These are phyloP conservation scores for Ianthella basta DNA, from an alignment of 37 sponge, comb jelly and placozoan genomes.

Conservation along the genomic window DNA sequence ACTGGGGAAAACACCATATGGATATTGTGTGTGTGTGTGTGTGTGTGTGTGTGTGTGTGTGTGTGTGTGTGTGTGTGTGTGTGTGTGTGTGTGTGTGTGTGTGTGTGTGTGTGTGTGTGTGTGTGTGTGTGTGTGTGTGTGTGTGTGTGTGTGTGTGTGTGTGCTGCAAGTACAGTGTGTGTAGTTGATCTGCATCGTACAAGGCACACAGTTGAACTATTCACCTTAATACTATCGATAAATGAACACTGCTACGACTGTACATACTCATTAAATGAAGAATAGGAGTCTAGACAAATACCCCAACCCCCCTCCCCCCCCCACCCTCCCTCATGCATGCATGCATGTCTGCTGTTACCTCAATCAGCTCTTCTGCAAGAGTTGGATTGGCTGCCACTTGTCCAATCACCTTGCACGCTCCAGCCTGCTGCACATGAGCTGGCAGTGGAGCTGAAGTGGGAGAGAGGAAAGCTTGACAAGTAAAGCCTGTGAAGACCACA, in stretches of 20 bases:
- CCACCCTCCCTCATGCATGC: no score
- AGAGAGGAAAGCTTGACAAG: not conserved
- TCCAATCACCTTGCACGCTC: conserved; percentile 67
- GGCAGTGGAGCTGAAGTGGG: conserved; percentile 68
- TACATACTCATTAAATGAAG: no score
- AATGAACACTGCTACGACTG: no score
- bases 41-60: no score
- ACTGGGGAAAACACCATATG: no score
- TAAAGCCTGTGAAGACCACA: no score
- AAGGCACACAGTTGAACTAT: no score
- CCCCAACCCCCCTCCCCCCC: no score
- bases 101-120: conserved; percentile 23
- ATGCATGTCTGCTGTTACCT: conserved; percentile 17
- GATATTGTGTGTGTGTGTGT: no score
- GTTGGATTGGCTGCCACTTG: conserved; percentile 7
- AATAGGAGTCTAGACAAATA: no score
- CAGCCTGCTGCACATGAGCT: conserved; percentile 80
- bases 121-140: conserved; percentile 26
- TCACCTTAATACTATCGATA: no score
- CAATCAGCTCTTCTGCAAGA: conserved; percentile 24
- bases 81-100: conserved; percentile 21
- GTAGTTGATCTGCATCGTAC: not conserved
- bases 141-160: conserved; percentile 11
- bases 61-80: no score
- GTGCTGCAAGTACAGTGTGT: not conserved